Evolutionary conservation across 2,797 vertebrate species (phyloP).

Genomic region (Crenichthys baileyi): DNA sequence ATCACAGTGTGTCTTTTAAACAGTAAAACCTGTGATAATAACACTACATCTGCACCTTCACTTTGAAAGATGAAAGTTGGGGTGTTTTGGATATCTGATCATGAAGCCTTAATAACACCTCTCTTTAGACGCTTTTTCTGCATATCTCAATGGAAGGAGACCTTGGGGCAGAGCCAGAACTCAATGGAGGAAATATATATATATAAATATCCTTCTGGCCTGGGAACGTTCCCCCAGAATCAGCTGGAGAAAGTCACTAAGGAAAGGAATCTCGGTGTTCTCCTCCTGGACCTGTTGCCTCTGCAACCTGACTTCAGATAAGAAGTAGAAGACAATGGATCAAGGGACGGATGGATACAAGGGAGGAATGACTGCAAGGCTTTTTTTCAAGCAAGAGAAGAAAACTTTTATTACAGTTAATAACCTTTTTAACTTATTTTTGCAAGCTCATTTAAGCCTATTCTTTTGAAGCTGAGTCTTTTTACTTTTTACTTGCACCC

Average conservation of each 20-base stretch:
- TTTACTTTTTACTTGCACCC: not conserved
- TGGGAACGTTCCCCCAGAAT: not conserved
- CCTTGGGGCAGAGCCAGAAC: not conserved
- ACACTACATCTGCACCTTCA: not conserved
- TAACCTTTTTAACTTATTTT: not conserved
- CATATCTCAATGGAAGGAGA: not conserved
- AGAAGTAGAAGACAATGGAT: too few species aligned
- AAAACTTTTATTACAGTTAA: not conserved
- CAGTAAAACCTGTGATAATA: not conserved
- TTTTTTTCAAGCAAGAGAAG: not conserved
- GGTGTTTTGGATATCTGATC: not conserved
- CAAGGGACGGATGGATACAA: not conserved
- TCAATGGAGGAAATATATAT: not conserved
- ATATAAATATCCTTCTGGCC: not conserved
- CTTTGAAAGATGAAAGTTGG: not conserved
- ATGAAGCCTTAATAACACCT: not conserved
- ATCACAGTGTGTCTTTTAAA: not conserved
- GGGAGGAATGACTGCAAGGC: not conserved
- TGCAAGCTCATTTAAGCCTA: not conserved
- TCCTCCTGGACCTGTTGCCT: not conserved
- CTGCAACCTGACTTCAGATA: not conserved
- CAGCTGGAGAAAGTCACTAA: not conserved
- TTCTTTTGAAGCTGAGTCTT: not conserved
- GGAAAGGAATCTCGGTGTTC: not conserved
- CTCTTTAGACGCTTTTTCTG: too few species aligned